Conservation (phyloP, 2,888 invertebrate genomes). For the Hartigia nigra region DNA sequence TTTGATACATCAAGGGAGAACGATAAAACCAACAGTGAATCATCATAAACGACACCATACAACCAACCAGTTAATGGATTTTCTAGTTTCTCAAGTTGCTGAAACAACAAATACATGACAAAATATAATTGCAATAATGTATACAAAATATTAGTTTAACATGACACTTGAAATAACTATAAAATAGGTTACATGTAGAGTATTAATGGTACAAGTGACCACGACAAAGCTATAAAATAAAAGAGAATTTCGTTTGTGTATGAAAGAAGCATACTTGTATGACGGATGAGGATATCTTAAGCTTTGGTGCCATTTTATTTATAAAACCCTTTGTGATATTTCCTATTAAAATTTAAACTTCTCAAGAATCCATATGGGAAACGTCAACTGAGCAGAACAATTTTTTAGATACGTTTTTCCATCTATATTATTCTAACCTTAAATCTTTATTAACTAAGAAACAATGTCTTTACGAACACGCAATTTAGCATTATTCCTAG, state of each 20-base stretch:
- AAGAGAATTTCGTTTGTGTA: not conserved
- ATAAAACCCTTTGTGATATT: not conserved
- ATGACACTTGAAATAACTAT: not conserved
- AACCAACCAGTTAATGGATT: not conserved
- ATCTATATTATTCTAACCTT: not conserved
- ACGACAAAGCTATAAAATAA: not conserved
- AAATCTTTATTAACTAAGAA: not conserved
- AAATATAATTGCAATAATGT: not conserved
- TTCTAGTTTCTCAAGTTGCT: not conserved
- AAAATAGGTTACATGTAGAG: not conserved
- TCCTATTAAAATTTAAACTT: not conserved
- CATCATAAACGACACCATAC: constrained; percentile 80
- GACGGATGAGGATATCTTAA: not conserved
- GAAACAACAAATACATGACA: not conserved
- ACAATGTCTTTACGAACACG: not conserved
- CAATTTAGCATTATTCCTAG: not conserved
- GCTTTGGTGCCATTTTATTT: not conserved
- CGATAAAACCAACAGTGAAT: constrained; percentile 76
- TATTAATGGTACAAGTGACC: not conserved
- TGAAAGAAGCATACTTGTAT: not conserved
- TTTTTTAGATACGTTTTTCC: not conserved
- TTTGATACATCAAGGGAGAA: constrained; percentile 70
- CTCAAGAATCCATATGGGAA: not conserved
- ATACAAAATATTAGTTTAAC: not conserved
- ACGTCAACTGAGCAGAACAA: not conserved